Evolutionary conservation across 1,140 invertebrate genomes (phyloP).

Genomic region (Elymnias hypermnestra): DNA sequence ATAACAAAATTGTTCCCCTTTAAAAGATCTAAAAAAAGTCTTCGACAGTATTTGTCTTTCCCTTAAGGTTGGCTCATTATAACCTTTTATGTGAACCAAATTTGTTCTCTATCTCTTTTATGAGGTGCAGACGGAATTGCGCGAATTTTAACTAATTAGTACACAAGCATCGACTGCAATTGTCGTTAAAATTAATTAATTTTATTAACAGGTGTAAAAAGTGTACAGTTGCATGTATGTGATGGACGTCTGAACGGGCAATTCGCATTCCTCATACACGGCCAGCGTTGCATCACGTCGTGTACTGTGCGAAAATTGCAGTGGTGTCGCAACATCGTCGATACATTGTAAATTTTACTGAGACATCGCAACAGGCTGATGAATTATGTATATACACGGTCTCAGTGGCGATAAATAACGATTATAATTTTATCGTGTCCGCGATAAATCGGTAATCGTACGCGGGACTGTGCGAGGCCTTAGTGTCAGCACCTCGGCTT

Average conservation of each 20-base stretch:
- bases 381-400: constrained; percentile 48
- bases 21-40: too few relatives aligned
- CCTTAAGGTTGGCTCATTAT: too few relatives aligned
- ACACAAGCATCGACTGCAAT: too few relatives aligned
- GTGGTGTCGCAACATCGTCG: constrained; percentile 3
- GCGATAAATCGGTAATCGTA: constrained; percentile 40
- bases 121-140: too few relatives aligned
- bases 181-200: too few relatives aligned
- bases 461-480: constrained; percentile 24
- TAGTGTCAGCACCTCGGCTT: constrained; percentile 19
- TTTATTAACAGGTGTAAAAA: too few relatives aligned
- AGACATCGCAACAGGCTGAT: constrained; percentile 34
- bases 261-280: not conserved
- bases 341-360: constrained; percentile 27
- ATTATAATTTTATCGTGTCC: constrained; percentile 55
- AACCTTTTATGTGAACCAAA: too few relatives aligned
- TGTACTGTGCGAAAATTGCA: constrained; percentile 4
- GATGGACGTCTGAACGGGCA: not conserved
- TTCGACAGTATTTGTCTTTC: too few relatives aligned
- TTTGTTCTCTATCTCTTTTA: too few relatives aligned
- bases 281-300: constrained; percentile 5
- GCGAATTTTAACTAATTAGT: too few relatives aligned
- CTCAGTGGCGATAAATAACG: constrained; percentile 47
- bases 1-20: too few relatives aligned
- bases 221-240: too few relatives aligned